Evolutionary conservation across 92 coral and sea anemone genomes (phyloP).

Genomic region (Phymanthus crucifer): DNA sequence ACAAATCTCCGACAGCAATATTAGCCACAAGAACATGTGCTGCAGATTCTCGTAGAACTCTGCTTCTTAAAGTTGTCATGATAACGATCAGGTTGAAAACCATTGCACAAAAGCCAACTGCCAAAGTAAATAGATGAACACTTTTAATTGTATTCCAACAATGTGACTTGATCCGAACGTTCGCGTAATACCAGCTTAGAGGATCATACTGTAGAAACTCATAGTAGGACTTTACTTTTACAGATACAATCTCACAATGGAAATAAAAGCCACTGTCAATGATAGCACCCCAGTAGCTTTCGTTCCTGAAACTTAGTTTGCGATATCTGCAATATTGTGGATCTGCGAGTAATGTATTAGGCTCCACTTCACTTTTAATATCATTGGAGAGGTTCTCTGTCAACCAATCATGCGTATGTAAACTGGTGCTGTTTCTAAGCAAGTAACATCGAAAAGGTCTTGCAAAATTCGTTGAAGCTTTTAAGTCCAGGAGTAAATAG

Average conservation of each 20-base stretch:
- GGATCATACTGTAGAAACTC: neutral
- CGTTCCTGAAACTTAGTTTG: neutral
- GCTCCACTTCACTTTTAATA: neutral
- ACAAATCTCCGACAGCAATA: constrained; percentile 42
- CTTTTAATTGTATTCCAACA: constrained; percentile 34
- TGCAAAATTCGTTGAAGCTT: neutral
- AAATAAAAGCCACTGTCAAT: neutral
- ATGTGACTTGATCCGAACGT: neutral
- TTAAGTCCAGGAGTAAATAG: neutral
- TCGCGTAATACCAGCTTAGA: neutral
- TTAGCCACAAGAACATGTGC: constrained; percentile 39
- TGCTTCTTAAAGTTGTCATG: constrained; percentile 27
- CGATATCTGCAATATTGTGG: neutral
- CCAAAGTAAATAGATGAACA: neutral
- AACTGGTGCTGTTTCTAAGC: neutral
- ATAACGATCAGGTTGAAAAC: constrained; percentile 31
- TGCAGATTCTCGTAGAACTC: constrained; percentile 17
- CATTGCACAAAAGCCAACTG: constrained; percentile 22
- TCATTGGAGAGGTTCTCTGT: neutral
- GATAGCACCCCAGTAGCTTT: neutral
- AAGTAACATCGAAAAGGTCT: neutral
- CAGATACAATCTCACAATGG: neutral
- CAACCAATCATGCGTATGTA: neutral
- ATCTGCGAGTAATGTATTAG: neutral
- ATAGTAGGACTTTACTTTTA: neutral